Percentiles rank a stretch among this genome's conserved stretches.
Conservation (phyloP, 2,888 invertebrate genomes). For the Salticus scenicus region DNA sequence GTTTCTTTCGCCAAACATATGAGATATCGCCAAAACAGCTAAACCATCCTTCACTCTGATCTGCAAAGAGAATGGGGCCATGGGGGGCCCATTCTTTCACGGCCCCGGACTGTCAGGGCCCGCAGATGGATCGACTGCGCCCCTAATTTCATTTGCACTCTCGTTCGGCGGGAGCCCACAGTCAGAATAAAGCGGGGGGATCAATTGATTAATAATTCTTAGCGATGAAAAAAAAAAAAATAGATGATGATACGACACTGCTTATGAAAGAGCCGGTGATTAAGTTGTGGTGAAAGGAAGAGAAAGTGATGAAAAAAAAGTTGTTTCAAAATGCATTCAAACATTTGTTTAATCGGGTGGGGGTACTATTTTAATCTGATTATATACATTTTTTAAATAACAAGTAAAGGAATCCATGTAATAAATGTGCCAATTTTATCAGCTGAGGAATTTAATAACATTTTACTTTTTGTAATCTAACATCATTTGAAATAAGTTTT, state of each 20-base stretch:
- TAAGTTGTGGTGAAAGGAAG: conserved; percentile 30
- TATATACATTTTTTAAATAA: background rate
- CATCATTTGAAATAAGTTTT: background rate
- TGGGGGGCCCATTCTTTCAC: conserved; percentile 53
- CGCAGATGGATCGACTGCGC: conserved; percentile 65
- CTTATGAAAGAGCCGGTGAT: conserved; percentile 53
- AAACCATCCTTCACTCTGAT: conserved; percentile 17
- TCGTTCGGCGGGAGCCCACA: conserved; percentile 26
- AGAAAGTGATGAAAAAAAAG: background rate
- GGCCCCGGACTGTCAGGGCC: conserved; percentile 55
- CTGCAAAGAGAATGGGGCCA: conserved; percentile 49
- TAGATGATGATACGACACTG: conserved; percentile 54
- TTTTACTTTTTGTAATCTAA: background rate
- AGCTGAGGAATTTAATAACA: background rate
- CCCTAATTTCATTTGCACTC: conserved; percentile 67
- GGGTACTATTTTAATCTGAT: conserved; percentile 2
- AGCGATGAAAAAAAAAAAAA: conserved; percentile 48
- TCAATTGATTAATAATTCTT: conserved; percentile 67
- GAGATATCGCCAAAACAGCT: conserved; percentile 34
- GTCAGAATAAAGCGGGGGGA: conserved; percentile 28
- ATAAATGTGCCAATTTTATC: background rate
- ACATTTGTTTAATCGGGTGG: conserved; percentile 15
- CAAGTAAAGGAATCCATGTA: background rate
- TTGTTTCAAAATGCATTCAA: background rate
- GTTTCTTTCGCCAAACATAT: conserved; percentile 3